A percentile compares a stretch with the other conserved stretches of the same genome.
Conservation (phyloP, 2,113 vertebrate genomes). For the Phalacrocorax aristotelis region DNA sequence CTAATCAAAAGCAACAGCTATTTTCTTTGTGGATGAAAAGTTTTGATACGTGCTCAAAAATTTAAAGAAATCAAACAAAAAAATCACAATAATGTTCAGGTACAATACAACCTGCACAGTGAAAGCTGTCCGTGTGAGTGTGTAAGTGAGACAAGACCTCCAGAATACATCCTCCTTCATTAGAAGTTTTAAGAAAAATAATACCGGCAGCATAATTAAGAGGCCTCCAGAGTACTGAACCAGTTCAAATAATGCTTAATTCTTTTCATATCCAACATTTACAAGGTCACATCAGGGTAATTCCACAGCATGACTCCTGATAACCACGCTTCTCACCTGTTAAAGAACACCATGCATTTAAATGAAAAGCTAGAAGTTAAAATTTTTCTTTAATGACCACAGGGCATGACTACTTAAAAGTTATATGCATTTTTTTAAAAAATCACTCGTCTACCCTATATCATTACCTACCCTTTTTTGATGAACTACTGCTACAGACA, state of each 20-base stretch:
- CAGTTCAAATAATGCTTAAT: slow-evolving; percentile 5
- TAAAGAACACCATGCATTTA: not conserved
- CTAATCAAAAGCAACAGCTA: slow-evolving; percentile 13
- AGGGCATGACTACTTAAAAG: not conserved
- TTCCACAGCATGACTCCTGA: not conserved
- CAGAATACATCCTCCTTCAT: not conserved
- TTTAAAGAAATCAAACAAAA: not conserved
- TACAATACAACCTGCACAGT: not conserved
- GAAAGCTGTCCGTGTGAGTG: not conserved
- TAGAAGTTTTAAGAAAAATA: not conserved
- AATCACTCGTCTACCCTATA: not conserved
- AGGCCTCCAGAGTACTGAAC: not conserved
- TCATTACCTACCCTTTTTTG: not conserved
- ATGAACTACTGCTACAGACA: not conserved
- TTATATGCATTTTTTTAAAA: not conserved
- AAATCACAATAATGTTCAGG: not conserved
- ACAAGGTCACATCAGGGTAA: slow-evolving; percentile 10
- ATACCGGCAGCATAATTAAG: not conserved
- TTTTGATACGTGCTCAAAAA: not conserved
- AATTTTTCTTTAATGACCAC: not conserved
- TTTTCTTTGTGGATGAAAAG: not conserved
- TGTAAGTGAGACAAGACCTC: not conserved
- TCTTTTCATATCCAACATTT: slow-evolving; percentile 16
- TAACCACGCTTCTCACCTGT: not conserved
- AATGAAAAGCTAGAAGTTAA: not conserved